phyloP scores from a whole-genome alignment of 2,888 invertebrate species.

The Belgica antarctica region DNA sequence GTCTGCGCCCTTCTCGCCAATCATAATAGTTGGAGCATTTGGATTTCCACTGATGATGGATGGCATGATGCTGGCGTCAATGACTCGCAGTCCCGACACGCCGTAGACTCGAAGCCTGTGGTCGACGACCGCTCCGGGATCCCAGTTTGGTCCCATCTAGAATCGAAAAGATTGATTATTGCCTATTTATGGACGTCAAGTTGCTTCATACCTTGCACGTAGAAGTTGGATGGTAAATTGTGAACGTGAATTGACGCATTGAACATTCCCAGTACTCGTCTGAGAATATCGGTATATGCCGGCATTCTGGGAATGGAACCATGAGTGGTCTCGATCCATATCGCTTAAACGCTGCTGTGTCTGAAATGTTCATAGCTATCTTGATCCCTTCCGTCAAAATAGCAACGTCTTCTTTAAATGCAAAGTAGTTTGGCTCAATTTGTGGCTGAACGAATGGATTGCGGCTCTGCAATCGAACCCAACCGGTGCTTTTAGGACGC shows the following conservation, averaged over 20 bases:
- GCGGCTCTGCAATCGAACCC: slow-evolving; percentile 74
- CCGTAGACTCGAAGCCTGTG: slow-evolving; percentile 74
- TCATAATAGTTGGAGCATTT: slow-evolving; percentile 86
- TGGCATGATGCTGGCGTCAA: slow-evolving; percentile 87
- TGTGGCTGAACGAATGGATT: slow-evolving; percentile 81
- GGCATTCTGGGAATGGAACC: slow-evolving; percentile 80
- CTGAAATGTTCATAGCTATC: slow-evolving; percentile 76
- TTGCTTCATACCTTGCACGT: no score
- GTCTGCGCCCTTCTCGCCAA: slow-evolving; percentile 85
- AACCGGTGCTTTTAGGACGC: slow-evolving; percentile 83
- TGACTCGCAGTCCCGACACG: slow-evolving; percentile 71
- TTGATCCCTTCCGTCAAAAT: slow-evolving; percentile 80
- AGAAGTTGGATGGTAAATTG: slow-evolving; percentile 82
- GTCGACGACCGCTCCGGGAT: slow-evolving; percentile 77
- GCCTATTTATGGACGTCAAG: no score
- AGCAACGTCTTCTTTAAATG: slow-evolving; percentile 76
- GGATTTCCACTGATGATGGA: slow-evolving; percentile 86
- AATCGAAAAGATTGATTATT: no score
- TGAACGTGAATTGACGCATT: slow-evolving; percentile 74
- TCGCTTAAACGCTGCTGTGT: slow-evolving; percentile 74
- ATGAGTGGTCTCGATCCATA: slow-evolving; percentile 76
- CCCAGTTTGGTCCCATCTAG: slow-evolving; percentile 78
- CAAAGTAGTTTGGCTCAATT: slow-evolving; percentile 90
- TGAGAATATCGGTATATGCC: slow-evolving; percentile 66
- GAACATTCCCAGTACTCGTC: slow-evolving; percentile 88